These are phyloP conservation scores for Endomychus coccineus DNA, from an alignment of 2,888 invertebrate species.

Conservation along the genomic window DNA sequence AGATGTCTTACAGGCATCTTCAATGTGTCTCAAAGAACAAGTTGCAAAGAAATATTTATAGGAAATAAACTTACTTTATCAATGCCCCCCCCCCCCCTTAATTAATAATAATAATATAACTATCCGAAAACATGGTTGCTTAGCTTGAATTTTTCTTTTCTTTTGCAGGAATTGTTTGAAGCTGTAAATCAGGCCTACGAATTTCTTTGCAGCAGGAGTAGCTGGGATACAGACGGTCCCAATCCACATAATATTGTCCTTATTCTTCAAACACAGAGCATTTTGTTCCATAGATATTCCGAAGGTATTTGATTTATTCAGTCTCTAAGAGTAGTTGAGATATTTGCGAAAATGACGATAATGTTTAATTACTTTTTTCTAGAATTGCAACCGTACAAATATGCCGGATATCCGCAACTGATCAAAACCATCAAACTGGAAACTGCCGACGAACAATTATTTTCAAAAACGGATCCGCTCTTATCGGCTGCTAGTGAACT, in stretches of 20 bases:
- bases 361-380: too few relatives aligned
- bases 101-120: too few relatives aligned
- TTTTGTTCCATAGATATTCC: constrained; percentile 84
- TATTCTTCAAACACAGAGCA: constrained; percentile 88
- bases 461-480: constrained; percentile 76
- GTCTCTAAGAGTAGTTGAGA: constrained; percentile 1
- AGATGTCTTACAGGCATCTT: too few relatives aligned
- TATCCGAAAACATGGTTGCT: too few relatives aligned
- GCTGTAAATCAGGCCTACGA: constrained; percentile 97
- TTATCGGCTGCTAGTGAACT: constrained; percentile 89
- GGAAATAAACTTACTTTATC: too few relatives aligned
- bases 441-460: constrained; percentile 86
- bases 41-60: too few relatives aligned
- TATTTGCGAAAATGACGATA: background rate
- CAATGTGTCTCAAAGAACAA: too few relatives aligned
- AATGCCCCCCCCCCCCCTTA: too few relatives aligned
- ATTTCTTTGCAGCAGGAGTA: constrained; percentile 87
- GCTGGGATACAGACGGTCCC: constrained; percentile 81
- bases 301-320: constrained; percentile 55
- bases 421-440: constrained; percentile 93
- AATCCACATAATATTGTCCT: constrained; percentile 92
- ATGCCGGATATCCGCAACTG: constrained; percentile 96
- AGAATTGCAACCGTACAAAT: constrained; percentile 93
- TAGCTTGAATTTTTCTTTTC: too few relatives aligned
- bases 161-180: constrained; percentile 80